phyloP scores from a whole-genome alignment of 23 tunicate genomes.

The Styela plicata region DNA sequence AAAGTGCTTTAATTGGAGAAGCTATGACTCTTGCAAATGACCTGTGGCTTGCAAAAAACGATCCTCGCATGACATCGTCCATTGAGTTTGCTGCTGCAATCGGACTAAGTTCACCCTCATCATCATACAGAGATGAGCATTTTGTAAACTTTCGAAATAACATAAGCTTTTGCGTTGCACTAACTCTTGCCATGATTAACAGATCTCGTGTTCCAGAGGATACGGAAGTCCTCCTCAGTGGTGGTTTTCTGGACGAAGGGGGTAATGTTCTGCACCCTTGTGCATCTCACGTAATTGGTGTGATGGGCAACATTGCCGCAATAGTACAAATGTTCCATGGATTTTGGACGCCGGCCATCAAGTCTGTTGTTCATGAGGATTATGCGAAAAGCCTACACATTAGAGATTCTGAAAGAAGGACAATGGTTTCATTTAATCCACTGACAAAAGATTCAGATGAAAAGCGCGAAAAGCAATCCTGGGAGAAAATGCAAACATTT shows the following conservation, averaged over 20 bases:
- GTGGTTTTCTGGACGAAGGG: slow-evolving; percentile 33
- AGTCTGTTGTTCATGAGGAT: slow-evolving; percentile 25
- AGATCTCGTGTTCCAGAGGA: slow-evolving; percentile 37
- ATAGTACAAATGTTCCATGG: slow-evolving; percentile 36
- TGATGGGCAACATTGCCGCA: slow-evolving; percentile 42
- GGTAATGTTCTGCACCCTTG: slow-evolving; percentile 45
- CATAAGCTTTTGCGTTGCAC: slow-evolving; percentile 26
- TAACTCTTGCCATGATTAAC: slow-evolving; percentile 34
- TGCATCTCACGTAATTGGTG: slow-evolving; percentile 15
- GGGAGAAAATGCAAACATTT: slow-evolving; percentile 67
- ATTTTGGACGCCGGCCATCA: slow-evolving; percentile 41
- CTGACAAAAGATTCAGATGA: slow-evolving; percentile 9
- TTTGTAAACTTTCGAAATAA: neutral
- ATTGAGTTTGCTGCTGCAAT: slow-evolving; percentile 55
- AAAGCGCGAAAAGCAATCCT: slow-evolving; percentile 36
- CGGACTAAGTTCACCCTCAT: slow-evolving; percentile 25
- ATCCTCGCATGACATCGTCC: slow-evolving; percentile 23
- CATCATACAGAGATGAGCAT: neutral
- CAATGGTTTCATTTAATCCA: slow-evolving; percentile 27
- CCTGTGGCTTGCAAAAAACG: slow-evolving; percentile 6
- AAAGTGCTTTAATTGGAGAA: slow-evolving; percentile 39
- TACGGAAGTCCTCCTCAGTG: slow-evolving; percentile 2
- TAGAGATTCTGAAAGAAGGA: slow-evolving; percentile 44
- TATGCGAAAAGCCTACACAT: slow-evolving; percentile 44
- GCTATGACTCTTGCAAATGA: slow-evolving; percentile 33